These are phyloP conservation scores for Masticophis lateralis DNA, from an alignment of 2,797 vertebrate genomes.

Conservation along the genomic window DNA sequence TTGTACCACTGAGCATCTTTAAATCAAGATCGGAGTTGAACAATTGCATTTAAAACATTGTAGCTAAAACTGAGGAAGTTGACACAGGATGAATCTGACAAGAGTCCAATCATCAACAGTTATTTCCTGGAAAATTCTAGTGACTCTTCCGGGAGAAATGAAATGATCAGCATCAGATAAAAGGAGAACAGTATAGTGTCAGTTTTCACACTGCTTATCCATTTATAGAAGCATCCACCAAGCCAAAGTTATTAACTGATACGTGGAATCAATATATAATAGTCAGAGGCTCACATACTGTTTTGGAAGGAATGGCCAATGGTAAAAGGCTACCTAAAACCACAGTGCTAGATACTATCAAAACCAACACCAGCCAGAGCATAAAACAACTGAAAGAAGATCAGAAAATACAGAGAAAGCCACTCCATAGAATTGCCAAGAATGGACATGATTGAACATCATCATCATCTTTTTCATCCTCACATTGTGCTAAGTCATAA, in stretches of 20 bases:
- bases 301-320: background rate
- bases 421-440: too few relatives aligned
- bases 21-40: background rate
- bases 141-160: background rate
- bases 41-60: background rate
- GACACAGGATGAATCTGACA: background rate
- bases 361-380: background rate
- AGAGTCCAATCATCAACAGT: background rate
- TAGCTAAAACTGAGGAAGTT: background rate
- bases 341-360: background rate
- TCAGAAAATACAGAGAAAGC: background rate
- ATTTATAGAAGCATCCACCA: background rate
- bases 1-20: background rate
- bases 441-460: background rate
- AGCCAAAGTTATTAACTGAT: background rate
- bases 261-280: background rate
- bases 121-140: background rate
- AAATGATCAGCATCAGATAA: background rate
- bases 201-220: background rate
- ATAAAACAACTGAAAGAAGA: background rate
- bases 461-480: too few relatives aligned
- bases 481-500: background rate
- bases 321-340: background rate
- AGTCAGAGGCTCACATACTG: background rate
- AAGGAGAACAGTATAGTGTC: background rate